Percentiles rank a stretch among this genome's conserved stretches.
phyloP scores from a whole-genome alignment of 1,140 invertebrate genomes.

The Cydia fagiglandana region DNA sequence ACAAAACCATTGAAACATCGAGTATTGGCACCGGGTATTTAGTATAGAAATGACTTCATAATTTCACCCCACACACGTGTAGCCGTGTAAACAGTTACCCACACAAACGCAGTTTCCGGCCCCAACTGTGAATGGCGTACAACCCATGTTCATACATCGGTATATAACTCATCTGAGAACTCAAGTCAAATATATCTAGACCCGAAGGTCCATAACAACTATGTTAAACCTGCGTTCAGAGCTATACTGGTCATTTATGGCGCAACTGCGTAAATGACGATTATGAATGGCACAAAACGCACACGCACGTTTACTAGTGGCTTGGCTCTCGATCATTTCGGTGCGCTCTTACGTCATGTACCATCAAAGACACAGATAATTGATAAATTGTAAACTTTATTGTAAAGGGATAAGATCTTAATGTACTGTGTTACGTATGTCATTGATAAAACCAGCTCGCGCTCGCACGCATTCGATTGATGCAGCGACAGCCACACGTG shows the following conservation, averaged over 20 bases:
- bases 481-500: slow-evolving; percentile 8
- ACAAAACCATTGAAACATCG: slow-evolving; percentile 46
- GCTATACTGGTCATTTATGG: background rate
- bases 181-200: background rate
- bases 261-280: background rate
- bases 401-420: background rate
- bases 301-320: slow-evolving; percentile 64
- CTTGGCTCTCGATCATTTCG: slow-evolving; percentile 57
- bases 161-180: background rate
- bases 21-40: slow-evolving; percentile 35
- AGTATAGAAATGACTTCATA: slow-evolving; percentile 65
- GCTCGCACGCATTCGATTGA: slow-evolving; percentile 3
- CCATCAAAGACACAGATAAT: background rate
- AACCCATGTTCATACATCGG: background rate
- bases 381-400: background rate
- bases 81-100: slow-evolving; percentile 35
- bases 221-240: background rate
- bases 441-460: slow-evolving; percentile 20
- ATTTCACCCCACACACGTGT: slow-evolving; percentile 47
- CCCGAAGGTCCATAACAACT: background rate
- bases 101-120: slow-evolving; percentile 58
- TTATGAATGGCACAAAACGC: slow-evolving; percentile 17
- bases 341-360: slow-evolving; percentile 55
- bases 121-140: slow-evolving; percentile 62
- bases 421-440: background rate